Conservation (phyloP, 2,888 invertebrate genomes). For the Ashinkailepas kermadecensis region DNA sequence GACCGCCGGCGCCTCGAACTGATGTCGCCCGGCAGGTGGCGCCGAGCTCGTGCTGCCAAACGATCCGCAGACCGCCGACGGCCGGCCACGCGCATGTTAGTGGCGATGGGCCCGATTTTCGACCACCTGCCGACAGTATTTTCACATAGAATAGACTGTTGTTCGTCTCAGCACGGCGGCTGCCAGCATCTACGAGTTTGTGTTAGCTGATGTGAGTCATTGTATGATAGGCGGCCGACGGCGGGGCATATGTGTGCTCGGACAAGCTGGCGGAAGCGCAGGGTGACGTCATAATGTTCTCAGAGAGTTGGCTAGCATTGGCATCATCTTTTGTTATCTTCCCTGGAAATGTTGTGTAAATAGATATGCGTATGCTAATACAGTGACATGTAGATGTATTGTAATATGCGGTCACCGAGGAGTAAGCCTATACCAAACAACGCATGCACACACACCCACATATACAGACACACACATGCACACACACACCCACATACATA, state of each 20-base stretch:
- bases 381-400: background rate
- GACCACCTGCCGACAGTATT: background rate
- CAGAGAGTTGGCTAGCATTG: background rate
- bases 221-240: background rate
- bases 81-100: background rate
- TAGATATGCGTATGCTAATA: background rate
- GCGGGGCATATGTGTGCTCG: no score
- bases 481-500: no score
- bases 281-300: background rate
- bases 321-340: constrained; percentile 12
- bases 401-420: background rate
- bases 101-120: background rate
- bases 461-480: no score
- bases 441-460: no score
- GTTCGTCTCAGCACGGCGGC: background rate
- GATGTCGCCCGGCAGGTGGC: no score
- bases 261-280: no score
- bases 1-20: background rate
- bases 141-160: background rate
- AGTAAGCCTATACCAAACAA: no score
- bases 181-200: background rate
- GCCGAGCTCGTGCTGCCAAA: no score
- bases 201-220: background rate
- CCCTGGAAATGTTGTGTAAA: background rate
- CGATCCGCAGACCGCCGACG: background rate